Conservation (phyloP, 1,140 invertebrate genomes). For the Calliopsis andreniformis region DNA sequence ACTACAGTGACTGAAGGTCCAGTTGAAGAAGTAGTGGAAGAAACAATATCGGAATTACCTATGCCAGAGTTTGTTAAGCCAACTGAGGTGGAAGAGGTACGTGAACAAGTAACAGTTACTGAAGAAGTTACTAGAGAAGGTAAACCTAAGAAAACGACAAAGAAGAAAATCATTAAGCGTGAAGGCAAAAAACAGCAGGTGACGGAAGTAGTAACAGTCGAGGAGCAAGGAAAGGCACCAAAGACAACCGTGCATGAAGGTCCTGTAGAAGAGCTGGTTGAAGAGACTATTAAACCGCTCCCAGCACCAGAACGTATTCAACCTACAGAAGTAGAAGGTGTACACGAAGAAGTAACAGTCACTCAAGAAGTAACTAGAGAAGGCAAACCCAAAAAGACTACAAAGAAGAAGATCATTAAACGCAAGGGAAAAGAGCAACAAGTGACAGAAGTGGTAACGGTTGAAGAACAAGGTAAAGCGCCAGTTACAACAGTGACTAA, state of each 20-base stretch:
- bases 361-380: constrained; percentile 60
- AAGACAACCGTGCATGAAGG: constrained; percentile 56
- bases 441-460: constrained; percentile 72
- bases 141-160: constrained; percentile 71
- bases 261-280: constrained; percentile 64
- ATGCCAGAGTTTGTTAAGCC: constrained; percentile 41
- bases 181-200: constrained; percentile 56
- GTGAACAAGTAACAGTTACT: constrained; percentile 70
- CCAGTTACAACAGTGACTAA: constrained; percentile 62
- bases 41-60: constrained; percentile 33
- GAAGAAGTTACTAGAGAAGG: constrained; percentile 75
- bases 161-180: constrained; percentile 48
- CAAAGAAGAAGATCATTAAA: constrained; percentile 72
- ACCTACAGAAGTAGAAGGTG: constrained; percentile 47
- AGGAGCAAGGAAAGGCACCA: constrained; percentile 44
- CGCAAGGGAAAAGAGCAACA: constrained; percentile 66
- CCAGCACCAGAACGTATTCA: constrained; percentile 47
- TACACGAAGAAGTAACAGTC: constrained; percentile 41
- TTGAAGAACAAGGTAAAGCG: constrained; percentile 72
- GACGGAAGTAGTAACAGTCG: constrained; percentile 48
- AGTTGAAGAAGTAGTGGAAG: constrained; percentile 52
- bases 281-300: constrained; percentile 18
- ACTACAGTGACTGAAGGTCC: constrained; percentile 70
- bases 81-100: constrained; percentile 68
- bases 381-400: constrained; percentile 51